Evolutionary conservation across 2,888 invertebrate species (phyloP).

Genomic region (Empis livida): DNA sequence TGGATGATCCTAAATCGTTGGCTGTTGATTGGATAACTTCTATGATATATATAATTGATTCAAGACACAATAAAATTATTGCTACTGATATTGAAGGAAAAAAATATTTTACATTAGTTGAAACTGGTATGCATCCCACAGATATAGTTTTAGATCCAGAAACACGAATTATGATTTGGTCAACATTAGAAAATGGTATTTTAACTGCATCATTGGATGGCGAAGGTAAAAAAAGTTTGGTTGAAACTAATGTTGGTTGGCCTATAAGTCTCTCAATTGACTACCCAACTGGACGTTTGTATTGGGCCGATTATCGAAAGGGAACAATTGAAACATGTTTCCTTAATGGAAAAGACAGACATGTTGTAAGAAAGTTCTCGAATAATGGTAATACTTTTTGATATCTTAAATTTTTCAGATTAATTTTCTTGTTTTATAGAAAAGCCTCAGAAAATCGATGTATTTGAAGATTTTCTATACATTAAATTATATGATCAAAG

Average conservation of each 20-base stretch:
- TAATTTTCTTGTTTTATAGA: slow-evolving; percentile 28
- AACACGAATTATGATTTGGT: slow-evolving; percentile 55
- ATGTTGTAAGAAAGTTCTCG: slow-evolving; percentile 43
- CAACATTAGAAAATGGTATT: slow-evolving; percentile 57
- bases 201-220: slow-evolving; percentile 56
- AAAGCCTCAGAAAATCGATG: slow-evolving; percentile 56
- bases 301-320: slow-evolving; percentile 75
- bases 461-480: slow-evolving; percentile 59
- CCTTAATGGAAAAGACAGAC: slow-evolving; percentile 54
- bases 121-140: slow-evolving; percentile 47
- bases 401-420: neutral
- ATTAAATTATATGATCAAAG: slow-evolving; percentile 51
- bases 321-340: slow-evolving; percentile 55
- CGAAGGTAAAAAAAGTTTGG: slow-evolving; percentile 40
- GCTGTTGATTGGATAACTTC: slow-evolving; percentile 58
- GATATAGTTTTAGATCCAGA: slow-evolving; percentile 57
- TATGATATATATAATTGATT: slow-evolving; percentile 58
- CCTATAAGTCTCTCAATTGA: slow-evolving; percentile 66
- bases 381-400: slow-evolving; percentile 30
- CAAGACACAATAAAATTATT: slow-evolving; percentile 32
- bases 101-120: slow-evolving; percentile 28
- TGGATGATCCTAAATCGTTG: slow-evolving; percentile 56
- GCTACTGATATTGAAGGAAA: slow-evolving; percentile 33
- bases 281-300: slow-evolving; percentile 57
- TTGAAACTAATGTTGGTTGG: slow-evolving; percentile 51